Conservation (phyloP, 2,888 invertebrate genomes). For the Falcaria lacertinaria region DNA sequence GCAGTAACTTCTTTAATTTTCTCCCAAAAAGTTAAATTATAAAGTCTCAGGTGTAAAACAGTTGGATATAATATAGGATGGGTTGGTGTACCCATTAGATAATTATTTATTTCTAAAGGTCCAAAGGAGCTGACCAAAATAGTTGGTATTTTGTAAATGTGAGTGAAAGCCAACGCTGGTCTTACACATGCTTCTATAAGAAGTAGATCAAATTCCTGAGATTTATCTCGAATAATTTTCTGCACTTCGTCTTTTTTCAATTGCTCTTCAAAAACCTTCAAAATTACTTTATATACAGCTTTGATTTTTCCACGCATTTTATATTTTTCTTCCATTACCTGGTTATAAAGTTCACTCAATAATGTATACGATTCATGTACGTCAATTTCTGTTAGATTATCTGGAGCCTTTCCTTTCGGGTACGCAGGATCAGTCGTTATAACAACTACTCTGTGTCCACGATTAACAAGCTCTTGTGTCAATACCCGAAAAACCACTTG, state of each 20-base stretch:
- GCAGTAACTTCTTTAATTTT: not conserved
- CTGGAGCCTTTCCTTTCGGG: constrained; percentile 20
- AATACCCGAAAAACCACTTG: constrained; percentile 33
- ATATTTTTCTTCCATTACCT: constrained; percentile 5
- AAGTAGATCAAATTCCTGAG: constrained; percentile 17
- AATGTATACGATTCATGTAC: constrained; percentile 33
- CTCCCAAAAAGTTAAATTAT: not conserved
- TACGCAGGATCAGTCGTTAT: constrained; percentile 33
- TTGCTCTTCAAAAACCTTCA: constrained; percentile 20
- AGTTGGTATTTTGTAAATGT: constrained; percentile 19
- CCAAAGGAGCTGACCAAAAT: constrained; percentile 16
- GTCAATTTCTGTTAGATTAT: constrained; percentile 39
- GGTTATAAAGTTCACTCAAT: constrained; percentile 9
- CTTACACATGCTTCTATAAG: constrained; percentile 20
- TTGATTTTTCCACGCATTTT: constrained; percentile 11
- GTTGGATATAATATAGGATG: not conserved
- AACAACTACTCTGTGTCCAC: constrained; percentile 32
- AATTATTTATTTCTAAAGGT: not conserved
- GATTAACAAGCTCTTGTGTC: constrained; percentile 27
- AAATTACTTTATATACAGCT: not conserved
- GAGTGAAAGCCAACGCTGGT: constrained; percentile 13
- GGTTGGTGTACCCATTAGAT: not conserved
- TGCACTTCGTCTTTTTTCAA: constrained; percentile 12
- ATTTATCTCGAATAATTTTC: constrained; percentile 7
- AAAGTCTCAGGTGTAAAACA: not conserved